Conservation (phyloP, 2,888 invertebrate genomes). For the Ophion slaviceki region DNA sequence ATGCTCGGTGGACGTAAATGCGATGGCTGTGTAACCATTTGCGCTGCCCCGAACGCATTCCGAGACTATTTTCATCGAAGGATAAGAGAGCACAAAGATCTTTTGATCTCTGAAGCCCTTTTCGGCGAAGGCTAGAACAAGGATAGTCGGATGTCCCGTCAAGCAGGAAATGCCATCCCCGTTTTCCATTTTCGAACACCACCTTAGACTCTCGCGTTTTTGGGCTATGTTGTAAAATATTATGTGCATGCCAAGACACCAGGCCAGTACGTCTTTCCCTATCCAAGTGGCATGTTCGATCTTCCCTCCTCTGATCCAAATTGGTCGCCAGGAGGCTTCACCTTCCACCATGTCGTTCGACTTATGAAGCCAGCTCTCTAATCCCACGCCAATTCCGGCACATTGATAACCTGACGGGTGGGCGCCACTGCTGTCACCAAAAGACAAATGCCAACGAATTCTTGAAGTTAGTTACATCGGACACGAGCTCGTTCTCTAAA, state of each 20-base stretch:
- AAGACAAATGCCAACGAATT: background rate
- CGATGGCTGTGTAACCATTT: slow-evolving; percentile 74
- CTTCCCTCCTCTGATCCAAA: slow-evolving; percentile 77
- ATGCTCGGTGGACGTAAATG: slow-evolving; percentile 73
- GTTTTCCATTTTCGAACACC: slow-evolving; percentile 69
- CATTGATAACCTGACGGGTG: background rate
- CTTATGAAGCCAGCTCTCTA: background rate
- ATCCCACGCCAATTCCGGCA: background rate
- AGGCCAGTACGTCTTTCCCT: slow-evolving; percentile 76
- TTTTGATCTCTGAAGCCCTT: slow-evolving; percentile 86
- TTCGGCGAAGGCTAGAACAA: slow-evolving; percentile 86
- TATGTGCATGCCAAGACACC: slow-evolving; percentile 77
- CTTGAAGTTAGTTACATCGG: slow-evolving; percentile 3
- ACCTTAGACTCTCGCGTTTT: slow-evolving; percentile 65
- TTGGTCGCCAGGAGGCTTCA: slow-evolving; percentile 71
- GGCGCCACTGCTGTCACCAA: background rate
- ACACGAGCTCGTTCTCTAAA: background rate
- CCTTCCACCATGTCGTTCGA: slow-evolving; percentile 43
- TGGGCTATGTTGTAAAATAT: slow-evolving; percentile 74
- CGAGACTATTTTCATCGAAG: slow-evolving; percentile 84
- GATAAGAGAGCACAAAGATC: slow-evolving; percentile 87
- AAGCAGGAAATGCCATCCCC: slow-evolving; percentile 77
- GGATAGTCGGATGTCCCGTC: slow-evolving; percentile 72
- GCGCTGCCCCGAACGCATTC: slow-evolving; percentile 71
- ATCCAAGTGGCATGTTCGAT: slow-evolving; percentile 77